Percentiles rank a stretch among this genome's conserved stretches.
Evolutionary conservation across 2,113 vertebrate species (phyloP).

Genomic region (Hyperopisus bebe): DNA sequence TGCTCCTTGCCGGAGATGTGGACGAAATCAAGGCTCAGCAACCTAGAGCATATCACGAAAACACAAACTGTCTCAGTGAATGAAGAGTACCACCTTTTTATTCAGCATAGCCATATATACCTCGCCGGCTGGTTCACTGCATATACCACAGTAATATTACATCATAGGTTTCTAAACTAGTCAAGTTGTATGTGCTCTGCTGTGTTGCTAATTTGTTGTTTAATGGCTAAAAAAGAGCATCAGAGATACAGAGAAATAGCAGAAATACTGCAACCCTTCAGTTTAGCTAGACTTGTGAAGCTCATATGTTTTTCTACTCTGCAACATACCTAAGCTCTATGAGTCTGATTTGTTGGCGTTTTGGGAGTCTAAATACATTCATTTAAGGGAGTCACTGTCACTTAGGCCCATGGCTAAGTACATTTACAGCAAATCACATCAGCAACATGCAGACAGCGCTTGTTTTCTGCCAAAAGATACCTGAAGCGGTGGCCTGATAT

Average conservation of each 20-base stretch:
- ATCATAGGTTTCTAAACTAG: not conserved
- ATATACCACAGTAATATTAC: not conserved
- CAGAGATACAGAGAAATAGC: not conserved
- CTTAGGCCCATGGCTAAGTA: not conserved
- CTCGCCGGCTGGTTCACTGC: not conserved
- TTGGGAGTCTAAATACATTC: not conserved
- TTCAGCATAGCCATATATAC: not conserved
- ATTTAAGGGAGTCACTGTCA: not conserved
- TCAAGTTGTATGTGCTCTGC: not conserved
- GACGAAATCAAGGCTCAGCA: not conserved
- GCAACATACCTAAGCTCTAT: not conserved
- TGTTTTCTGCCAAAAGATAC: not conserved
- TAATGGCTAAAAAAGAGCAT: not conserved
- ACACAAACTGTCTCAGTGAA: not conserved
- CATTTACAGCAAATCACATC: not conserved
- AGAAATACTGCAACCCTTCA: not conserved
- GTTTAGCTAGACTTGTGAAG: not conserved
- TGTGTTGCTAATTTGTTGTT: not conserved
- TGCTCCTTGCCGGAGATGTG: not conserved
- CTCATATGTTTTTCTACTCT: not conserved
- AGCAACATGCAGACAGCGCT: not conserved
- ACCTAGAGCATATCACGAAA: not conserved
- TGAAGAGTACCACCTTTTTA: not conserved
- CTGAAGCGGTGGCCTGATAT: not conserved
- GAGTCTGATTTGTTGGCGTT: not conserved